Evolutionary conservation across 2,888 invertebrate species (phyloP).

Genomic region (Limenitis camilla): DNA sequence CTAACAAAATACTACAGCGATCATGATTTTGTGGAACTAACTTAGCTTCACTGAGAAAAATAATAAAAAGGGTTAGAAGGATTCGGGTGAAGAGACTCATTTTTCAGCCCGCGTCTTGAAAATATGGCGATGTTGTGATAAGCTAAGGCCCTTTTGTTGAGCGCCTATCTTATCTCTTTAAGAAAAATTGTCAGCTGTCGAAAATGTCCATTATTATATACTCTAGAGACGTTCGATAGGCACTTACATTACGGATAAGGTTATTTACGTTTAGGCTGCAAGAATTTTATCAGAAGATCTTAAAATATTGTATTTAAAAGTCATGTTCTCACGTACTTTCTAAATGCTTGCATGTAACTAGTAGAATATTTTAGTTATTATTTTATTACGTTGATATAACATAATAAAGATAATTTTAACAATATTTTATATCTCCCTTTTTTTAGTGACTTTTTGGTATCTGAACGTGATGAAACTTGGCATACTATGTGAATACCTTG

Average conservation of each 20-base stretch:
- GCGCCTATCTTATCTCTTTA: conserved; percentile 36
- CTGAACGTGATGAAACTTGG: no score
- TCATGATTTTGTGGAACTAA: conserved; percentile 37
- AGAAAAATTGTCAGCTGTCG: conserved; percentile 30
- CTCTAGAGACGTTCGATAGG: conserved; percentile 31
- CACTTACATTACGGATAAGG: conserved; percentile 22
- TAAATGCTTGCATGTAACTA: no score
- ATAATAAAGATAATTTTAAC: no score
- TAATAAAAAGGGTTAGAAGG: conserved; percentile 36
- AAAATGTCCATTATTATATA: conserved; percentile 32
- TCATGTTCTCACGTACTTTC: not conserved
- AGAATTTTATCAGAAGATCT: not conserved
- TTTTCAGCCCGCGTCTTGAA: conserved; percentile 28
- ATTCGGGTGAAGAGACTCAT: conserved; percentile 40
- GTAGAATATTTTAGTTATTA: no score
- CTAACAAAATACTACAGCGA: conserved; percentile 51
- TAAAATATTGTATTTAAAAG: not conserved
- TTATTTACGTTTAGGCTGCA: not conserved
- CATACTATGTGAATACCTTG: no score
- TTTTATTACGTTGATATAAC: no score
- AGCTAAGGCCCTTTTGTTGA: conserved; percentile 34
- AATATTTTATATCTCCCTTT: no score
- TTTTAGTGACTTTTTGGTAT: no score
- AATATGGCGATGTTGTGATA: conserved; percentile 36
- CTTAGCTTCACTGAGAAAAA: conserved; percentile 40